A percentile compares a stretch with the other conserved stretches of the same genome.
phyloP scores from a whole-genome alignment of 2,113 vertebrate genomes.

The pig (Sus scrofa) region DNA sequence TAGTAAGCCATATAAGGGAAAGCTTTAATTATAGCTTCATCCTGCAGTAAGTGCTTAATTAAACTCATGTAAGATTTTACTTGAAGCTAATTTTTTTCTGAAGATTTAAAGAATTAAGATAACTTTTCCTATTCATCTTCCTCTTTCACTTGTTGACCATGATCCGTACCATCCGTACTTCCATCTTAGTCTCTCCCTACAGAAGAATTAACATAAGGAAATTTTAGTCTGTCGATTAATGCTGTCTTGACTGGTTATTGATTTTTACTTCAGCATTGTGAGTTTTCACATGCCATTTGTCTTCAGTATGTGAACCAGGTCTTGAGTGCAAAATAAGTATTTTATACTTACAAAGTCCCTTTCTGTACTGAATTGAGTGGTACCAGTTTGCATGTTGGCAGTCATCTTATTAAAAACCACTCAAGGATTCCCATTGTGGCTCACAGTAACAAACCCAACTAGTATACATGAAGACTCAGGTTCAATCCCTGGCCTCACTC shows the following conservation, averaged over 20 bases:
- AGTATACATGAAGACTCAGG: too few species aligned
- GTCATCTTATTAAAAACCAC: slow-evolving; percentile 18
- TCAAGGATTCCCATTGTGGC: not conserved
- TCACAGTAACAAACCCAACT: too few species aligned
- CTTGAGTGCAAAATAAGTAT: slow-evolving; percentile 35
- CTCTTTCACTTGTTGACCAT: slow-evolving; percentile 29
- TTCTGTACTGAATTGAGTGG: not conserved
- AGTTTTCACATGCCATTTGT: slow-evolving; percentile 42
- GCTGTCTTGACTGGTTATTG: not conserved
- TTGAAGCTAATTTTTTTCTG: slow-evolving; percentile 61
- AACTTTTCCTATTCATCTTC: slow-evolving; percentile 48
- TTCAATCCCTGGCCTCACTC: too few species aligned
- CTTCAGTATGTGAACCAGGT: slow-evolving; percentile 26
- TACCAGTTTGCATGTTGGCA: not conserved
- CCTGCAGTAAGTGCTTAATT: slow-evolving; percentile 76
- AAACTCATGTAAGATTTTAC: slow-evolving; percentile 76
- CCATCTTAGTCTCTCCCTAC: not conserved
- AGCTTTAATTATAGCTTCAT: slow-evolving; percentile 79
- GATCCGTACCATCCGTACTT: not conserved
- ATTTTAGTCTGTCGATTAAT: not conserved
- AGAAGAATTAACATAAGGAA: not conserved
- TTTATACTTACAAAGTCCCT: not conserved
- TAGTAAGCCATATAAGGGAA: slow-evolving; percentile 78
- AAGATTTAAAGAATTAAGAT: slow-evolving; percentile 63
- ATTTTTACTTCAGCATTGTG: slow-evolving; percentile 24